These are phyloP conservation scores for Ditula angustiorana DNA, from an alignment of 2,888 invertebrate species.

Conservation along the genomic window DNA sequence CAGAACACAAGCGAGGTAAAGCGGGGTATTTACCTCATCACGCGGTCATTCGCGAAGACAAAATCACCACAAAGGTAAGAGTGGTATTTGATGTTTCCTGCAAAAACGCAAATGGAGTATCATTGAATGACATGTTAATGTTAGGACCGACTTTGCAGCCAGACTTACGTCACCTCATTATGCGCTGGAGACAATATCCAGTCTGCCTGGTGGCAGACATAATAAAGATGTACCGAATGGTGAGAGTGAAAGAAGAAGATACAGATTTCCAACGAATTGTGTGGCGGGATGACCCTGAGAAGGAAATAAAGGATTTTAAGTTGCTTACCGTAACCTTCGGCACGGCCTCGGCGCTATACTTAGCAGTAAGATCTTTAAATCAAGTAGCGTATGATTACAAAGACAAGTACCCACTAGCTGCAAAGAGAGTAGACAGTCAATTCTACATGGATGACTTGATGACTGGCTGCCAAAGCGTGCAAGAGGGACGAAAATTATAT, in stretches of 20 bases:
- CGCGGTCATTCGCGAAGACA: constrained; percentile 48
- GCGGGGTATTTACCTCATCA: constrained; percentile 51
- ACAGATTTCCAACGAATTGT: constrained; percentile 45
- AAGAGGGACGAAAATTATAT: constrained; percentile 43
- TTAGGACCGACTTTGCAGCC: constrained; percentile 48
- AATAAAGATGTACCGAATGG: constrained; percentile 54
- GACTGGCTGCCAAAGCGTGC: constrained; percentile 45
- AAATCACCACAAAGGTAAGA: constrained; percentile 47
- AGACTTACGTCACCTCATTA: constrained; percentile 48
- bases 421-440: constrained; percentile 41
- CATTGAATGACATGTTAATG: constrained; percentile 48
- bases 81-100: constrained; percentile 50
- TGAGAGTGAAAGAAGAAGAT: constrained; percentile 45
- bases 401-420: constrained; percentile 43
- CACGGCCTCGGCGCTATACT: constrained; percentile 49
- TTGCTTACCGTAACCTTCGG: constrained; percentile 50
- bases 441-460: constrained; percentile 48
- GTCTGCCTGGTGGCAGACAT: constrained; percentile 49
- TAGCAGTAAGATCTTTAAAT: constrained; percentile 48
- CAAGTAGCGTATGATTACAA: constrained; percentile 49
- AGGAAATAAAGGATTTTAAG: constrained; percentile 42
- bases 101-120: constrained; percentile 41
- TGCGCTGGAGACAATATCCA: constrained; percentile 46
- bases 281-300: constrained; percentile 39
- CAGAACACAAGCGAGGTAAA: constrained; percentile 8